Conservation (phyloP, 2,797 vertebrate genomes). For the Epinephelus coioides region DNA sequence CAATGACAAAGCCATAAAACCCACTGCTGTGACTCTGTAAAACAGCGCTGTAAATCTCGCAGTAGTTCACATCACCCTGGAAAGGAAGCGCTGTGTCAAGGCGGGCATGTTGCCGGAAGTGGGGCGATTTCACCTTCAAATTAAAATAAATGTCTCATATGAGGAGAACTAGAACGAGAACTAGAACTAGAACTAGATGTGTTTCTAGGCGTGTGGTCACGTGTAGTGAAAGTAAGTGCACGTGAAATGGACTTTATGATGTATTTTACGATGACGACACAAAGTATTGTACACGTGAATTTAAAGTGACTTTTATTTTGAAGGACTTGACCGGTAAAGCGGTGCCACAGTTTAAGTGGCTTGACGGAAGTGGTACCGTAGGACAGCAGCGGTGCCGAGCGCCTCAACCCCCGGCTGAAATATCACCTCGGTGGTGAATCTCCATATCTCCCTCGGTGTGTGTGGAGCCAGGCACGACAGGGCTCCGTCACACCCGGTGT, state of each 20-base stretch:
- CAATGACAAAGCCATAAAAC: conserved; percentile 21
- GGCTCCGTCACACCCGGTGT: conserved; percentile 56
- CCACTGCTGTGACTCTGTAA: conserved; percentile 64
- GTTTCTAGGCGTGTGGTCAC: accelerated
- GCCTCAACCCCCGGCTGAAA: conserved; percentile 81
- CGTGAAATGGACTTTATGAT: too few relatives aligned
- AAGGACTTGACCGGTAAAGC: background rate
- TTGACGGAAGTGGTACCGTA: conserved; percentile 23
- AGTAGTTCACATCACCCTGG: conserved; percentile 68
- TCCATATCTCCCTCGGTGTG: conserved; percentile 76
- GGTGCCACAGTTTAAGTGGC: accelerated
- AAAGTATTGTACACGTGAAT: accelerated
- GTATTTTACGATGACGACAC: too few relatives aligned
- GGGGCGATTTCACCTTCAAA: conserved; percentile 30
- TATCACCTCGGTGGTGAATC: conserved; percentile 48
- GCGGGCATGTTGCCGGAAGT: background rate
- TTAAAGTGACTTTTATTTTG: conserved; percentile 45
- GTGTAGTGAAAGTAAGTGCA: background rate
- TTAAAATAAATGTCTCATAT: background rate
- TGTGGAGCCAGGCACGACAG: conserved; percentile 70
- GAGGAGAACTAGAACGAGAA: background rate
- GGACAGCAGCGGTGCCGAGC: conserved; percentile 73
- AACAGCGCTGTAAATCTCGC: conserved; percentile 52
- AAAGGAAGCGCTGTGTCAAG: conserved; percentile 49
- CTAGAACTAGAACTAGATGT: too few relatives aligned